A percentile compares a stretch with the other conserved stretches of the same genome.
phyloP scores from a whole-genome alignment of 2,888 invertebrate species.

The Liopterus haemorrhoidalis region DNA sequence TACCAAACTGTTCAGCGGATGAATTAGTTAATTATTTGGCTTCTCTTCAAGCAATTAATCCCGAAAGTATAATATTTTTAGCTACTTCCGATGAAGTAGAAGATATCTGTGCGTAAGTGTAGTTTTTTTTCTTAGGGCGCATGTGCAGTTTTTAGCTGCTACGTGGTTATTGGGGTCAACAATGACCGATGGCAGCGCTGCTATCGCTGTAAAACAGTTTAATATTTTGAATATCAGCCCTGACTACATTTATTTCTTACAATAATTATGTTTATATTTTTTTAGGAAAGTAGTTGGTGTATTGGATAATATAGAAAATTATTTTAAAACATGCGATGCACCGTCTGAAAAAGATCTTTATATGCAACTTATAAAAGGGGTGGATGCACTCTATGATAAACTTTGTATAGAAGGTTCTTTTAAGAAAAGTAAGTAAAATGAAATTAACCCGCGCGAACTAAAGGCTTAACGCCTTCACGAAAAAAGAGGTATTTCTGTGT shows the following conservation, averaged over 20 bases:
- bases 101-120: too few species aligned
- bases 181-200: too few species aligned
- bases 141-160: conserved; percentile 40
- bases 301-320: conserved; percentile 43
- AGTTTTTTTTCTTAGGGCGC: too few species aligned
- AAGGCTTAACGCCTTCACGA: too few species aligned
- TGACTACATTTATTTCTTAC: background rate
- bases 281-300: conserved; percentile 39
- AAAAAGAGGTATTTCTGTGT: too few species aligned
- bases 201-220: background rate
- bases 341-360: conserved; percentile 46
- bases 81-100: conserved; percentile 43
- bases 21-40: conserved; percentile 48
- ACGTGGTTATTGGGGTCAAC: conserved; percentile 7
- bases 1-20: too few species aligned
- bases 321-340: conserved; percentile 43
- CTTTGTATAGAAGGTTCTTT: conserved; percentile 42
- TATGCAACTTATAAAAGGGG: conserved; percentile 45
- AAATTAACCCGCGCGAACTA: too few species aligned
- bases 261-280: conserved; percentile 13
- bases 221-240: background rate
- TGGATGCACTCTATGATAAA: conserved; percentile 44
- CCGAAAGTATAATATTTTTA: conserved; percentile 49
- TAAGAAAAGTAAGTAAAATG: conserved; percentile 24
- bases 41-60: conserved; percentile 49